Evolutionary conservation across 1,140 invertebrate species (phyloP).

Genomic region (Solenopsis invicta): DNA sequence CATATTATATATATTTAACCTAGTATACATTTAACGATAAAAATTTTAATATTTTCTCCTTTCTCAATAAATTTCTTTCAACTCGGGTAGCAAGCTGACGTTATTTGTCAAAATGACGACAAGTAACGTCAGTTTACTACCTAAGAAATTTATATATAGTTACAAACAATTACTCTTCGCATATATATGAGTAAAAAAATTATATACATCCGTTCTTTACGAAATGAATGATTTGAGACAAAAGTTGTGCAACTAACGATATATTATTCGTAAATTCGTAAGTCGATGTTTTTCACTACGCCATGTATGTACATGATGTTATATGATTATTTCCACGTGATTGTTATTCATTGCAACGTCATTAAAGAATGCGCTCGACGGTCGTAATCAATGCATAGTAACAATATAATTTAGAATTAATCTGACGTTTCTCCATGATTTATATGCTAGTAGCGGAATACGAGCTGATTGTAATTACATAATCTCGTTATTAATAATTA

Average conservation of each 20-base stretch:
- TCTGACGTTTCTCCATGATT: background rate
- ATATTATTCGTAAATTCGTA: conserved; percentile 19
- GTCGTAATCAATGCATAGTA: background rate
- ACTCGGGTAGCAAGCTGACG: too few species aligned
- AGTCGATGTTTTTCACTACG: background rate
- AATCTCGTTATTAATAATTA: conserved; percentile 52
- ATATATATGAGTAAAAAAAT: too few species aligned
- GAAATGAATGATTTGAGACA: background rate
- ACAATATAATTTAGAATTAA: conserved; percentile 44
- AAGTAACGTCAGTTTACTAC: too few species aligned
- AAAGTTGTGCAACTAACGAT: background rate
- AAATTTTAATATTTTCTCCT: background rate
- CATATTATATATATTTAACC: too few species aligned
- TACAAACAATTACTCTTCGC: too few species aligned
- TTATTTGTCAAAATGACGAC: too few species aligned
- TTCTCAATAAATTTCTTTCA: too few species aligned
- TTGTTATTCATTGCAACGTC: background rate
- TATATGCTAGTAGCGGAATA: background rate
- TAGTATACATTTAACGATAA: background rate
- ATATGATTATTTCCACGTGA: conserved; percentile 25
- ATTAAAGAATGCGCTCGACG: background rate
- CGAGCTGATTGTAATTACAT: conserved; percentile 43
- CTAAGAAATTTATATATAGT: too few species aligned
- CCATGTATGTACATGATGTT: background rate
- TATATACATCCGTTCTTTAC: too few species aligned